phyloP scores from a whole-genome alignment of 1,140 invertebrate genomes.

The Pollicipes pollicipes region DNA sequence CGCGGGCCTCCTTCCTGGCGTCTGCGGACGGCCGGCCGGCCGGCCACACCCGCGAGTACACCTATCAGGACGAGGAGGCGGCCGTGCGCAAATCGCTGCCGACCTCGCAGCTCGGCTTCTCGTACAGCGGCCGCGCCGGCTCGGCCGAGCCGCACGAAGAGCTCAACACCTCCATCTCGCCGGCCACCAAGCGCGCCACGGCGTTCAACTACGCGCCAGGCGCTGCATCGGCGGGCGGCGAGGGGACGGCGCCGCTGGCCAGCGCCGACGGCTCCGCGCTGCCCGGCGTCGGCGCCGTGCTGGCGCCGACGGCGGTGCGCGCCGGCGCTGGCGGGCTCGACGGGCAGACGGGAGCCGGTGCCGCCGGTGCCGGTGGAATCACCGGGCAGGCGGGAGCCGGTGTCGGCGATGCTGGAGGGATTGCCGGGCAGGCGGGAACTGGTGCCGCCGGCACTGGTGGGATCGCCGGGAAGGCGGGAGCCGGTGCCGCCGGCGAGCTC shows the following conservation, averaged over 20 bases:
- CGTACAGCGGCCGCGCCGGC: not conserved
- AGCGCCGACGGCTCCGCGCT: conserved; percentile 11
- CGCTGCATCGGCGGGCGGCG: not conserved
- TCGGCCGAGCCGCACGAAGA: conserved; percentile 7
- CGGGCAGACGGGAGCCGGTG: not conserved
- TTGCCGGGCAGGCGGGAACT: not conserved
- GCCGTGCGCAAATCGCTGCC: conserved; percentile 3
- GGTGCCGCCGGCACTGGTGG: no score
- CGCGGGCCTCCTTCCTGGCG: not conserved
- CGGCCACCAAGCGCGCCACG: not conserved
- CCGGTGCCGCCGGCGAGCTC: conserved; percentile 12
- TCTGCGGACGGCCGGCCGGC: conserved; percentile 1
- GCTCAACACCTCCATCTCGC: conserved; percentile 9
- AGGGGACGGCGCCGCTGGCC: conserved; percentile 9
- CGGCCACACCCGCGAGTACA: conserved; percentile 16
- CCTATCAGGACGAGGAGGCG: conserved; percentile 16
- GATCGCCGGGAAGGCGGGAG: not conserved
- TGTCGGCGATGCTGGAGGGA: not conserved
- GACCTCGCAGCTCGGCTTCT: not conserved
- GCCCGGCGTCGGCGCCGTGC: conserved; percentile 9
- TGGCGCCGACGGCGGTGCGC: conserved; percentile 12
- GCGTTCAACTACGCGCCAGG: conserved; percentile 20
- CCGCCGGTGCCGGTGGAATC: conserved; percentile 9
- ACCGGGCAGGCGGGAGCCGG: conserved; percentile 3
- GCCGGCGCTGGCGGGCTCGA: conserved; percentile 11